Percentiles rank a stretch among this genome's conserved stretches.
Evolutionary conservation across 2,113 vertebrate genomes (phyloP).

Genomic region (Notarius quadriscutis): DNA sequence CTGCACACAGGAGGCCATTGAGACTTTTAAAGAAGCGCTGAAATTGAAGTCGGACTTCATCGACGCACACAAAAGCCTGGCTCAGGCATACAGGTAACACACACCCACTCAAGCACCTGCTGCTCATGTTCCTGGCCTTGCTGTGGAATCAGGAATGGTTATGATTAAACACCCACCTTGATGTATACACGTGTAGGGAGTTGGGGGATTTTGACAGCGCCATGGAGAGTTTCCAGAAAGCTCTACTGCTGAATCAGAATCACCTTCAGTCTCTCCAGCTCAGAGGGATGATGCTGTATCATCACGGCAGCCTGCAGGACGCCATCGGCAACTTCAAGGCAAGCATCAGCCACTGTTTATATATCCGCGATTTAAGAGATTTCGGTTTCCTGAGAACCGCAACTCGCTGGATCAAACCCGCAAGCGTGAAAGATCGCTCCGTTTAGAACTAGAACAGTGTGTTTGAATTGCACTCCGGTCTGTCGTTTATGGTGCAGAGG

Average conservation of each 20-base stretch:
- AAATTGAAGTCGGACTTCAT: conserved; percentile 95
- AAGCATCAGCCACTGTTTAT: not conserved
- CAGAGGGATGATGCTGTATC: conserved; percentile 95
- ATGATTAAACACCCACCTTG: not conserved
- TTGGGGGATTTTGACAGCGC: conserved; percentile 95
- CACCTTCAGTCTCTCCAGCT: conserved; percentile 96
- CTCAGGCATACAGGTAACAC: conserved; percentile 92
- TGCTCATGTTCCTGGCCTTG: no score
- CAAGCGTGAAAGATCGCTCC: not conserved
- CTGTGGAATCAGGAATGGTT: no score
- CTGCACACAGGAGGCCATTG: conserved; percentile 88
- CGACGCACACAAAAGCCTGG: conserved; percentile 96
- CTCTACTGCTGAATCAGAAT: conserved; percentile 93
- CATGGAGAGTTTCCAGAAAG: conserved; percentile 95
- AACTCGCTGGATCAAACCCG: not conserved
- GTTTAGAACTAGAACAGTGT: no score
- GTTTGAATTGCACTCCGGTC: no score
- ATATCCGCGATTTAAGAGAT: no score
- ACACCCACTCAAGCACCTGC: not conserved
- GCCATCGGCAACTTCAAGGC: conserved; percentile 97
- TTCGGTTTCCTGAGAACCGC: no score
- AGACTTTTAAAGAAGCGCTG: conserved; percentile 94
- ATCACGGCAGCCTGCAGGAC: conserved; percentile 91
- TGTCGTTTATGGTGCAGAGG: conserved; percentile 68
- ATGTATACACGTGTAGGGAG: conserved; percentile 74